These are phyloP conservation scores for Troides helena DNA, from an alignment of 2,888 invertebrate species.

Conservation along the genomic window DNA sequence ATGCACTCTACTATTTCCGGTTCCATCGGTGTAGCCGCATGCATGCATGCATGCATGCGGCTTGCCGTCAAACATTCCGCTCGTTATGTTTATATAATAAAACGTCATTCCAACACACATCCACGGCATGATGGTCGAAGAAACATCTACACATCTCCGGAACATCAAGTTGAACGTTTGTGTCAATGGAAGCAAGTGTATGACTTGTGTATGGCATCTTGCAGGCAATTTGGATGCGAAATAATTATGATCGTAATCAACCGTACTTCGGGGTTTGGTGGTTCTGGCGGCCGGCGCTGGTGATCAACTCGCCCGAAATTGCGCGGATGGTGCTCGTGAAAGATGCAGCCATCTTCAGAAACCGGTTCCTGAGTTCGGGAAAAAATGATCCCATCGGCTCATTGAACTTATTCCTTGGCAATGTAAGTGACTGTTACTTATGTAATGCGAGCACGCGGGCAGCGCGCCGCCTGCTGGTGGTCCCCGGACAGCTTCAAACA, in stretches of 20 bases:
- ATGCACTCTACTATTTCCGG: background rate
- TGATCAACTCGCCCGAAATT: conserved; percentile 40
- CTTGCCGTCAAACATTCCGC: too few relatives aligned
- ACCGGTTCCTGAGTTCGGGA: conserved; percentile 38
- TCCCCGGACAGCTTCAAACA: too few relatives aligned
- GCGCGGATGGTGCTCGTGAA: conserved; percentile 39
- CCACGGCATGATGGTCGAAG: too few relatives aligned
- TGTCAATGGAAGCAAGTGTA: too few relatives aligned
- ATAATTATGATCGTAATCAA: background rate
- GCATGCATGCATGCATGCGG: too few relatives aligned
- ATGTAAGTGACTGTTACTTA: background rate
- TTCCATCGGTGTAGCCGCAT: background rate
- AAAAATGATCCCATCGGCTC: conserved; percentile 40
- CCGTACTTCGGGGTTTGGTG: conserved; percentile 46
- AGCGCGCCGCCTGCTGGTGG: too few relatives aligned
- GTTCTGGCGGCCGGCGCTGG: conserved; percentile 44
- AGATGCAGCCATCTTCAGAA: conserved; percentile 40
- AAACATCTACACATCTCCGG: too few relatives aligned
- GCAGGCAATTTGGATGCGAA: background rate
- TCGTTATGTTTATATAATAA: too few relatives aligned
- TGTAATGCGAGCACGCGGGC: too few relatives aligned
- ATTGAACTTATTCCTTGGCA: conserved; percentile 38
- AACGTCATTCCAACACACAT: too few relatives aligned
- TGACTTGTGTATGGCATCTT: background rate
- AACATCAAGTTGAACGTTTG: too few relatives aligned